phyloP scores from a whole-genome alignment of 2,797 vertebrate species.

The Phrynocephalus forsythii region DNA sequence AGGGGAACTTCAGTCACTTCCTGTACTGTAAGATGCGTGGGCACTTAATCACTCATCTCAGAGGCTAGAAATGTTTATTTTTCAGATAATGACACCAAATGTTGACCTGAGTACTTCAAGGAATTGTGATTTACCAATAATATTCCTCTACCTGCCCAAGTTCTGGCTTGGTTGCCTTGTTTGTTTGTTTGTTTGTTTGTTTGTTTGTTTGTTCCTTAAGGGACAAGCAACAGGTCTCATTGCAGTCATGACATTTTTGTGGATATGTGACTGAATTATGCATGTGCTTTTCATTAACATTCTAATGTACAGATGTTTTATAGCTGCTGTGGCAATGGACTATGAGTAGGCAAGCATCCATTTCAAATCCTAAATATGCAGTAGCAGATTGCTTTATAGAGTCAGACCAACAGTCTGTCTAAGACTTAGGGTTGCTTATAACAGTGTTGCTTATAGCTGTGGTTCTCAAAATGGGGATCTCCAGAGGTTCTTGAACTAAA shows the following conservation, averaged over 20 bases:
- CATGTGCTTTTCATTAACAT: not conserved
- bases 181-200: too few relatives aligned
- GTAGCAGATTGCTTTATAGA: too few relatives aligned
- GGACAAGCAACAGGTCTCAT: not conserved
- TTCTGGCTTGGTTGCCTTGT: too few relatives aligned
- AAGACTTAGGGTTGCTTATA: too few relatives aligned
- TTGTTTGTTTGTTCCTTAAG: too few relatives aligned
- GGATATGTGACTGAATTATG: not conserved
- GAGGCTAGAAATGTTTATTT: not conserved
- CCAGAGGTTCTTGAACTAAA: too few relatives aligned
- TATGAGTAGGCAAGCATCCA: not conserved
- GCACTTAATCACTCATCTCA: not conserved
- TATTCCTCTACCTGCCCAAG: too few relatives aligned
- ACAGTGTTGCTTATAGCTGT: too few relatives aligned
- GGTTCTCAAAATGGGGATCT: too few relatives aligned
- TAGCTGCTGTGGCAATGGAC: not conserved
- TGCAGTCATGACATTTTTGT: not conserved
- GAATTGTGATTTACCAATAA: too few relatives aligned
- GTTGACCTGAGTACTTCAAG: too few relatives aligned
- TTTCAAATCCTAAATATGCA: not conserved
- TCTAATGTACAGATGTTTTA: not conserved
- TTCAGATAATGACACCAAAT: not conserved
- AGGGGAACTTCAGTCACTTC: not conserved
- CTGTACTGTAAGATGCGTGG: not conserved
- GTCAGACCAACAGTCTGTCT: too few relatives aligned